phyloP scores from a whole-genome alignment of 2,113 vertebrate species.

The Myrmecobius fasciatus region DNA sequence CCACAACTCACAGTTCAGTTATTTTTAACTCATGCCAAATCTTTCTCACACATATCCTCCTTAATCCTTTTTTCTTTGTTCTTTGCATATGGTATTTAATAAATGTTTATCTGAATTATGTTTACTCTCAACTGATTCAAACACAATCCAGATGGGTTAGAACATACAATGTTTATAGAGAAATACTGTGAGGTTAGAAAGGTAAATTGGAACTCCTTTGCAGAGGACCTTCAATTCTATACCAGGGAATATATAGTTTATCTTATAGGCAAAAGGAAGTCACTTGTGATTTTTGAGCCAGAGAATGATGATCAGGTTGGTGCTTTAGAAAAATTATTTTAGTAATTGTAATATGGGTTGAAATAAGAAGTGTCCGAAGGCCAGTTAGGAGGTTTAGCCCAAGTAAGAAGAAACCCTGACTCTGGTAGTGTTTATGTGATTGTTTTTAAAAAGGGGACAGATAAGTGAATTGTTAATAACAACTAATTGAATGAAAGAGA shows the following conservation, averaged over 20 bases:
- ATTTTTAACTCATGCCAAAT: background rate
- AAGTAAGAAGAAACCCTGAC: background rate
- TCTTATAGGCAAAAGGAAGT: background rate
- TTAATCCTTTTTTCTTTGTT: background rate
- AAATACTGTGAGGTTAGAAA: background rate
- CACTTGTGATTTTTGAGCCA: background rate
- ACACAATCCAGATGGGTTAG: background rate
- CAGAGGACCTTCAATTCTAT: background rate
- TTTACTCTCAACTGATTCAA: background rate
- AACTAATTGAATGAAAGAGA: background rate
- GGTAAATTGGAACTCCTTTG: background rate
- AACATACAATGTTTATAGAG: background rate
- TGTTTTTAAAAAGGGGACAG: background rate
- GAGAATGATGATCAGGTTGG: background rate
- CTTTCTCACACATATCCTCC: background rate
- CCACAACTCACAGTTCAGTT: background rate
- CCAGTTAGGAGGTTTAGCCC: background rate
- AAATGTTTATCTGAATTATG: background rate
- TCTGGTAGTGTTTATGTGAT: background rate
- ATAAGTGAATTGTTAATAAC: background rate
- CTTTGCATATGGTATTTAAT: background rate
- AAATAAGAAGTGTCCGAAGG: background rate
- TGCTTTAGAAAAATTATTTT: background rate
- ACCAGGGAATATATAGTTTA: background rate
- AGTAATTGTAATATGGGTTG: background rate